Percentiles rank a stretch among this genome's conserved stretches.
Conservation (phyloP, 2,888 invertebrate species). For the Diplolepis rosae region DNA sequence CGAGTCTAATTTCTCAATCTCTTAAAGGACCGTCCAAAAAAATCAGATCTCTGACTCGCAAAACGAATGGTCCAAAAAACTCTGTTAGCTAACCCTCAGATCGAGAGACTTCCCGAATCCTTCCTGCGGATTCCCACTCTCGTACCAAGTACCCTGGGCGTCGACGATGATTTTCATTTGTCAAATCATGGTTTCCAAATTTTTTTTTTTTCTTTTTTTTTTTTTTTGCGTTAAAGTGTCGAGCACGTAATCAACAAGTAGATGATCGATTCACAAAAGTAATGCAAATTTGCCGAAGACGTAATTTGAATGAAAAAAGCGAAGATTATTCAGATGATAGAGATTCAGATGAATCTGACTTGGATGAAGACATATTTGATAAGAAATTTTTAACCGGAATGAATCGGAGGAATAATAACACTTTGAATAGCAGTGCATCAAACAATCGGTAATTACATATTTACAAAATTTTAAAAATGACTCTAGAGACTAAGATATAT, state of each 20-base stretch:
- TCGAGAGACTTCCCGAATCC: no score
- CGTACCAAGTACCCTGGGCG: no score
- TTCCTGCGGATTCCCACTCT: no score
- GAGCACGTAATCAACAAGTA: constrained; percentile 77
- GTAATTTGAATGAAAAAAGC: constrained; percentile 49
- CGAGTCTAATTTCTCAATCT: no score
- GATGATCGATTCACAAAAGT: constrained; percentile 78
- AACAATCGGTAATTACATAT: constrained; percentile 33
- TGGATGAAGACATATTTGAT: constrained; percentile 58
- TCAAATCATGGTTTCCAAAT: no score
- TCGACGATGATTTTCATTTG: no score
- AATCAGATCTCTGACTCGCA: no score
- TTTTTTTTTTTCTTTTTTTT: no score
- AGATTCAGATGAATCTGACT: constrained; percentile 56
- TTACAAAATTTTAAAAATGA: constrained; percentile 36
- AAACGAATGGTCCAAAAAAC: no score
- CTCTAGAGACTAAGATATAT: no score
- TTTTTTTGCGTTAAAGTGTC: constrained; percentile 77
- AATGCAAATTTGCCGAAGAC: constrained; percentile 76
- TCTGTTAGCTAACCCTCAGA: no score
- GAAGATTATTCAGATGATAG: constrained; percentile 50
- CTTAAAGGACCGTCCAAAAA: no score
- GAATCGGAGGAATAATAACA: constrained; percentile 37
- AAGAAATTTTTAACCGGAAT: constrained; percentile 54
- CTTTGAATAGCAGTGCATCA: constrained; percentile 36